Percentiles rank a stretch among this genome's conserved stretches.
Conservation (phyloP, 2,888 invertebrate genomes). For the Sisyra nigra region DNA sequence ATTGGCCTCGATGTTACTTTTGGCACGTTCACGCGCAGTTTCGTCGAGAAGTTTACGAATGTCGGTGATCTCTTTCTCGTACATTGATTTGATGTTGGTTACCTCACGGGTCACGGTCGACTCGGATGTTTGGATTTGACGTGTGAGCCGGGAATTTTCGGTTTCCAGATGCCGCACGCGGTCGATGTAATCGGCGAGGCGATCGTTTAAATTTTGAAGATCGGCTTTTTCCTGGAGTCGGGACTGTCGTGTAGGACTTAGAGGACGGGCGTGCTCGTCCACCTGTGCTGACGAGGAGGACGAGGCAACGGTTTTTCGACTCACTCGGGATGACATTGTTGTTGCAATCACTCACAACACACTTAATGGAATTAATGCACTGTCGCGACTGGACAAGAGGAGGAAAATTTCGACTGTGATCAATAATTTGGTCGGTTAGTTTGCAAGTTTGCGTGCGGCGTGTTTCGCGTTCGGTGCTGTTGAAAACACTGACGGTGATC, state of each 20-base stretch:
- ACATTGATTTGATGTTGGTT: constrained; percentile 77
- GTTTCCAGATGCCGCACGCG: constrained; percentile 79
- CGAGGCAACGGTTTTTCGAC: constrained; percentile 33
- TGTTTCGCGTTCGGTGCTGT: too few relatives aligned
- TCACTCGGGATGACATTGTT: constrained; percentile 24
- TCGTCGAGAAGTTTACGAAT: constrained; percentile 84
- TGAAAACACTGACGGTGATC: too few relatives aligned
- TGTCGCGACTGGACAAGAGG: too few relatives aligned
- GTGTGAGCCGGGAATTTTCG: constrained; percentile 74
- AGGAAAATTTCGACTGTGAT: too few relatives aligned
- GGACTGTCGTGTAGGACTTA: constrained; percentile 77
- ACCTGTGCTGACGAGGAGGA: constrained; percentile 35
- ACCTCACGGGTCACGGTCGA: constrained; percentile 81
- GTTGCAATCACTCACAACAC: background rate
- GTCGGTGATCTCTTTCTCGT: constrained; percentile 82
- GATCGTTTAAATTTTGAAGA: constrained; percentile 86
- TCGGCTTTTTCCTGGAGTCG: constrained; percentile 91
- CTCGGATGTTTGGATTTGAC: constrained; percentile 70
- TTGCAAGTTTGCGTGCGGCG: too few relatives aligned
- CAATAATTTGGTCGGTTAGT: too few relatives aligned
- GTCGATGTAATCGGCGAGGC: constrained; percentile 92
- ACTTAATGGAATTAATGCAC: too few relatives aligned
- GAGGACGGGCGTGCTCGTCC: constrained; percentile 55
- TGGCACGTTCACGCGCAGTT: constrained; percentile 82
- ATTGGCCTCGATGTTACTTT: constrained; percentile 82